A percentile compares a stretch with the other conserved stretches of the same genome.
phyloP scores from a whole-genome alignment of 2,113 vertebrate species.

The Notarius quadriscutis region DNA sequence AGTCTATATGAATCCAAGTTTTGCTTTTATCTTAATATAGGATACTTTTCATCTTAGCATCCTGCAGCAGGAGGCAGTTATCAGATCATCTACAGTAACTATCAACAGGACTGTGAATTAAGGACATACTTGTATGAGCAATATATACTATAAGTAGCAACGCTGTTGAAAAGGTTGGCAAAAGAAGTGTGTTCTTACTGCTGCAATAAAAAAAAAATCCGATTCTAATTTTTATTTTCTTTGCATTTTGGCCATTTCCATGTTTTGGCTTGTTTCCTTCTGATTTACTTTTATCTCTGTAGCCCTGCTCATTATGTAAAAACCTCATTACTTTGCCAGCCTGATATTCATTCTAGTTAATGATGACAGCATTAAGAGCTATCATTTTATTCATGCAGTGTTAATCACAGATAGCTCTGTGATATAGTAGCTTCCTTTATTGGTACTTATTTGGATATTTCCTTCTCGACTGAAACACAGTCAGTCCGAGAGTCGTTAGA shows the following conservation, averaged over 20 bases:
- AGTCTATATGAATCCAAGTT: not conserved
- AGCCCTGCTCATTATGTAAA: conserved; percentile 24
- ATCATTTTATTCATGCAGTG: conserved; percentile 25
- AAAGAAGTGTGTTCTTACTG: not conserved
- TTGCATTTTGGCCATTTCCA: not conserved
- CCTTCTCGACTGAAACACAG: conserved; percentile 33
- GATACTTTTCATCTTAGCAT: not conserved
- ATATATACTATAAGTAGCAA: not conserved
- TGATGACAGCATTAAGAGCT: conserved; percentile 32
- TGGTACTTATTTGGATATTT: conserved; percentile 55
- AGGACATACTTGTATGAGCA: not conserved
- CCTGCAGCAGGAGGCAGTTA: not conserved
- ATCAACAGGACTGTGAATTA: not conserved
- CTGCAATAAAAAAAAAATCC: not conserved
- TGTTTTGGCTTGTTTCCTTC: conserved; percentile 2
- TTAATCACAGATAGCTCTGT: conserved; percentile 45
- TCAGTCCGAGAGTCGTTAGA: conserved; percentile 48
- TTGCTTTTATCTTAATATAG: not conserved
- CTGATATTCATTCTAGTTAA: conserved; percentile 23
- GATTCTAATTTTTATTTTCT: not conserved
- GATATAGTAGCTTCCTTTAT: conserved; percentile 67
- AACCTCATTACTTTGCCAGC: conserved; percentile 23
- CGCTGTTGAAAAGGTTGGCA: not conserved
- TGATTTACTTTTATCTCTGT: conserved; percentile 18
- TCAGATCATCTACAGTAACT: not conserved